Evolutionary conservation across 2,113 vertebrate species (phyloP).

Genomic region (Aramus guarauna): DNA sequence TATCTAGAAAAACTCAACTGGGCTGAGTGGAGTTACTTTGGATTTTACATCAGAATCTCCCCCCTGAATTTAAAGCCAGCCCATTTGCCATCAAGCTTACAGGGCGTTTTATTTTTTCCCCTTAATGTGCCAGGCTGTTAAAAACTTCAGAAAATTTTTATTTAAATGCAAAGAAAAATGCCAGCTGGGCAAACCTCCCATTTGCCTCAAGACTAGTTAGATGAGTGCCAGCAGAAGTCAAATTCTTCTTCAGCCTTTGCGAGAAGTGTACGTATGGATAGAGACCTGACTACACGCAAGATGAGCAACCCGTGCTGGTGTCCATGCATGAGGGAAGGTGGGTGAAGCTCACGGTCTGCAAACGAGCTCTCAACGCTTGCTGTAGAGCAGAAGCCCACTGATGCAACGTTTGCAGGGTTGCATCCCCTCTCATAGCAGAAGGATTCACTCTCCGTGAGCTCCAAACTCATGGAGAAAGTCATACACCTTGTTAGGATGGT

Average conservation of each 20-base stretch:
- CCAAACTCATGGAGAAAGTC: neutral
- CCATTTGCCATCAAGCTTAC: neutral
- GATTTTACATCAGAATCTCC: neutral
- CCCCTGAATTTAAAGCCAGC: neutral
- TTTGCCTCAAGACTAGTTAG: neutral
- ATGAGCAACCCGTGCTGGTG: accelerated
- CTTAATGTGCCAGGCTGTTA: neutral
- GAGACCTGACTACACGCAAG: accelerated
- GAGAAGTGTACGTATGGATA: accelerated
- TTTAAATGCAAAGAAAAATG: neutral
- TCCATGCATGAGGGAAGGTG: accelerated
- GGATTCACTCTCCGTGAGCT: neutral
- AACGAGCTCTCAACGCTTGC: accelerated
- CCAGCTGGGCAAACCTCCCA: neutral
- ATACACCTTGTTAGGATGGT: neutral
- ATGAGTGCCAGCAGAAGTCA: neutral
- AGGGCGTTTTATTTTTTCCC: neutral
- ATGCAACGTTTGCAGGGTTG: neutral
- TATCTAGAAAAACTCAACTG: neutral
- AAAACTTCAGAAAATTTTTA: neutral
- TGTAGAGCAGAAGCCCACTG: neutral
- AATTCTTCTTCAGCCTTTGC: neutral
- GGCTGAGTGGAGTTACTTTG: neutral
- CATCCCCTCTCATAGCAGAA: neutral
- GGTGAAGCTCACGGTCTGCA: neutral